Evolutionary conservation across 2,113 vertebrate species (phyloP).

Genomic region (Aegithalos caudatus): DNA sequence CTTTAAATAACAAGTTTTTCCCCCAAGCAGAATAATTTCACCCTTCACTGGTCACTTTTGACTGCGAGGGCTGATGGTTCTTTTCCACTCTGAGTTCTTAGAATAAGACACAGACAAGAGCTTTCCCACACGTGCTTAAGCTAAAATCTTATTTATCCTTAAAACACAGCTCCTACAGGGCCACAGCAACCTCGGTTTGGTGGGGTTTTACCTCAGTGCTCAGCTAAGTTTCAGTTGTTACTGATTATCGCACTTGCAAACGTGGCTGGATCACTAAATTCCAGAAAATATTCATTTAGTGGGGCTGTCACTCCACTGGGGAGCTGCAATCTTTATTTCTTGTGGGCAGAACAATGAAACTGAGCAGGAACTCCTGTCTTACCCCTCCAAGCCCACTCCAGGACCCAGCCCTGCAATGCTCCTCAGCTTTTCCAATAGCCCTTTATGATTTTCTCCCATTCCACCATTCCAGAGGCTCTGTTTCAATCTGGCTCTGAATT

Average conservation of each 20-base stretch:
- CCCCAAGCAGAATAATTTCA: neutral
- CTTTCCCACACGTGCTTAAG: neutral
- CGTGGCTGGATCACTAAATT: neutral
- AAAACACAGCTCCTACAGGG: neutral
- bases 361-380: neutral
- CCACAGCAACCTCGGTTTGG: neutral
- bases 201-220: neutral
- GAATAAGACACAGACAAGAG: neutral
- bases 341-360: neutral
- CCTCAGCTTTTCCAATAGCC: neutral
- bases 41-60: neutral
- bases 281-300: neutral
- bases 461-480: neutral
- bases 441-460: neutral
- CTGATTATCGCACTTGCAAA: neutral
- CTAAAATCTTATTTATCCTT: neutral
- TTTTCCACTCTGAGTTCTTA: neutral
- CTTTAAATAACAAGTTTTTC: neutral
- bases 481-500: conserved; percentile 10
- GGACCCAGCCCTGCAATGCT: neutral
- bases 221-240: neutral
- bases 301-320: neutral
- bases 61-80: neutral
- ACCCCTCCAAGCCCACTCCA: neutral
- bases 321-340: neutral